These are phyloP conservation scores for Drosophila pallidifrons DNA, from an alignment of 1,140 invertebrate genomes.

Conservation along the genomic window DNA sequence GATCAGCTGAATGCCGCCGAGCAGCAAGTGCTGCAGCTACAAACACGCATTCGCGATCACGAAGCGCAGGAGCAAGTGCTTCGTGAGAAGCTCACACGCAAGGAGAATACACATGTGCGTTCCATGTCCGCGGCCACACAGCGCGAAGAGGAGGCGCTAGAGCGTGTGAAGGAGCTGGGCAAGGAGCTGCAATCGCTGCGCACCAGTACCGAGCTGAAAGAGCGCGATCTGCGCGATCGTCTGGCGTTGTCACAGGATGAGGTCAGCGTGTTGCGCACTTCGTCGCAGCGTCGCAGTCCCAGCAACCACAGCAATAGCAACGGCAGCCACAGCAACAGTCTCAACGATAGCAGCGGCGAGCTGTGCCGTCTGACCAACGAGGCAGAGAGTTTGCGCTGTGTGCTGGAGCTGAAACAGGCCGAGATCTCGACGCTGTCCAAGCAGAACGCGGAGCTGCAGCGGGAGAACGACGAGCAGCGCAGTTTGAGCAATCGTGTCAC, in stretches of 20 bases:
- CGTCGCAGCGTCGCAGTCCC: too few relatives aligned
- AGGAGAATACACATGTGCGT: constrained; percentile 61
- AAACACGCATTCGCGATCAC: constrained; percentile 64
- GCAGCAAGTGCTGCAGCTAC: constrained; percentile 72
- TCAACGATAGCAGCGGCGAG: too few relatives aligned
- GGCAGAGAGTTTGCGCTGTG: constrained; percentile 90
- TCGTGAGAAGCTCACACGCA: constrained; percentile 63
- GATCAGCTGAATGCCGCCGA: constrained; percentile 57
- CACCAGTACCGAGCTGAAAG: too few relatives aligned
- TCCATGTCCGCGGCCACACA: constrained; percentile 56
- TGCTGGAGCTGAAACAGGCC: constrained; percentile 90
- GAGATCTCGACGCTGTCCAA: constrained; percentile 90
- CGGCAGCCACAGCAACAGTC: too few relatives aligned
- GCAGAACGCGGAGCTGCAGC: constrained; percentile 87
- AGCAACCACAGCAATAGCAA: too few relatives aligned
- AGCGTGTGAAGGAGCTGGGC: constrained; percentile 63
- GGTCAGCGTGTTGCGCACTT: too few relatives aligned
- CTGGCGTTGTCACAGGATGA: too few relatives aligned
- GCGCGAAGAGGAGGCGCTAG: constrained; percentile 76
- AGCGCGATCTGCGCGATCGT: too few relatives aligned
- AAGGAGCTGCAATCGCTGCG: constrained; percentile 60
- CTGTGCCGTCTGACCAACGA: constrained; percentile 86
- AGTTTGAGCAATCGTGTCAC: constrained; percentile 86
- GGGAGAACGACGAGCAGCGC: constrained; percentile 87
- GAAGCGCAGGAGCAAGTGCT: constrained; percentile 71